A percentile compares a stretch with the other conserved stretches of the same genome.
Conservation (phyloP, 2,113 vertebrate species). For the Pelecanus crispus region DNA sequence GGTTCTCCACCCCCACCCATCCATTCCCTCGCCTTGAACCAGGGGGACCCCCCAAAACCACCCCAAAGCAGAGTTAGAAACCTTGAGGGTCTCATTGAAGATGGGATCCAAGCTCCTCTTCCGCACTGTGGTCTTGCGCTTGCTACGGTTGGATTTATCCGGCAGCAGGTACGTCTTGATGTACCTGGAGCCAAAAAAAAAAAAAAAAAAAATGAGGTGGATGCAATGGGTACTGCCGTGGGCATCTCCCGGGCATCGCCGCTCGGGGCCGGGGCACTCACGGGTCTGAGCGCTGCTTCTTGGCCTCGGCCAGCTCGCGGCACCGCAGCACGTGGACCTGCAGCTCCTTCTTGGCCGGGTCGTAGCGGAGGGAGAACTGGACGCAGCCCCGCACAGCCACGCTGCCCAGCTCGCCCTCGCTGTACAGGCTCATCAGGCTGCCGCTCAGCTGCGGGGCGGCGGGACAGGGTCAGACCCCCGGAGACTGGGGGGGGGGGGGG, state of each 20-base stretch:
- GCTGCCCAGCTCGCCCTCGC: slow-evolving; percentile 79
- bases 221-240: rapidly evolving
- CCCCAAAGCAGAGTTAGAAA: neutral
- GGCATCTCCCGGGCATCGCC: neutral
- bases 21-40: rapidly evolving
- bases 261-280: slow-evolving; percentile 61
- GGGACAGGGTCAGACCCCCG: neutral
- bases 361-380: slow-evolving; percentile 84
- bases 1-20: neutral
- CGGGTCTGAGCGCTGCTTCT: slow-evolving; percentile 85
- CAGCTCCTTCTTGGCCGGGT: slow-evolving; percentile 77
- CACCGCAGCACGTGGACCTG: slow-evolving; percentile 83
- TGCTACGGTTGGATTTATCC: slow-evolving; percentile 87
- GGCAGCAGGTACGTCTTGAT: slow-evolving; percentile 94
- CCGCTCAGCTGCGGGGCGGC: slow-evolving; percentile 78
- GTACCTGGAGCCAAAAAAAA: slow-evolving; percentile 78
- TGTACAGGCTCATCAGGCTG: slow-evolving; percentile 91
- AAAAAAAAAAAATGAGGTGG: rapidly evolving
- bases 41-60: neutral
- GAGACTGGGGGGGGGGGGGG: no score
- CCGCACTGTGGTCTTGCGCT: slow-evolving; percentile 88
- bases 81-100: slow-evolving; percentile 89
- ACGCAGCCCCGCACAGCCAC: slow-evolving; percentile 85
- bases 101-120: slow-evolving; percentile 89
- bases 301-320: slow-evolving; percentile 83